Evolutionary conservation across 2,888 invertebrate genomes (phyloP).

Genomic region (Taphrorychus bicolor): DNA sequence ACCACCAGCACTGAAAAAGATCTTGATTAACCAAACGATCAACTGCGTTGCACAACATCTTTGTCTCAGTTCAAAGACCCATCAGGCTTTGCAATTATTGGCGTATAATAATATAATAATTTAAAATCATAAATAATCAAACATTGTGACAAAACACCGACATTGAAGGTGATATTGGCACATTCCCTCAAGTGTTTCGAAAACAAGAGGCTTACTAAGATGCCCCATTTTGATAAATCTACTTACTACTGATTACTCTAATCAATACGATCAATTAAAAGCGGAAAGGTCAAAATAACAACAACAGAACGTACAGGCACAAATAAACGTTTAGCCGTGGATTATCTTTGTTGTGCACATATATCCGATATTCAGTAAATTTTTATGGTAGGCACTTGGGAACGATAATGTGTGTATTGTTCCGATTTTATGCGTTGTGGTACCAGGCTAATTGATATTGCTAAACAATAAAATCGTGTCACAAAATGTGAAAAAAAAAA

Average conservation of each 20-base stretch:
- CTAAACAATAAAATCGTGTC: too few species aligned
- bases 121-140: too few species aligned
- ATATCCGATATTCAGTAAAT: not conserved
- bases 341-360: slow-evolving; percentile 13
- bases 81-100: not conserved
- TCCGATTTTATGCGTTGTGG: too few species aligned
- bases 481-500: too few species aligned
- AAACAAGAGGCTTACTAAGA: not conserved
- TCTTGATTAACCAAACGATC: not conserved
- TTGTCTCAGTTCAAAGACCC: not conserved
- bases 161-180: too few species aligned
- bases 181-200: too few species aligned
- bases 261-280: not conserved
- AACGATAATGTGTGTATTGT: too few species aligned
- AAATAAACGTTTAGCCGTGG: not conserved
- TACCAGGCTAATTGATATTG: too few species aligned
- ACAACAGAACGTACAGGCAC: not conserved
- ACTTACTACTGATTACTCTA: not conserved
- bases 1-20: slow-evolving; percentile 77
- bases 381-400: slow-evolving; percentile 3
- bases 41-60: not conserved
- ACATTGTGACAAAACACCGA: too few species aligned
- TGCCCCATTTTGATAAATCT: not conserved
- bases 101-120: not conserved
- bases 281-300: not conserved